Conservation (phyloP, 1,140 invertebrate species). For the Eufriesea mexicana region DNA sequence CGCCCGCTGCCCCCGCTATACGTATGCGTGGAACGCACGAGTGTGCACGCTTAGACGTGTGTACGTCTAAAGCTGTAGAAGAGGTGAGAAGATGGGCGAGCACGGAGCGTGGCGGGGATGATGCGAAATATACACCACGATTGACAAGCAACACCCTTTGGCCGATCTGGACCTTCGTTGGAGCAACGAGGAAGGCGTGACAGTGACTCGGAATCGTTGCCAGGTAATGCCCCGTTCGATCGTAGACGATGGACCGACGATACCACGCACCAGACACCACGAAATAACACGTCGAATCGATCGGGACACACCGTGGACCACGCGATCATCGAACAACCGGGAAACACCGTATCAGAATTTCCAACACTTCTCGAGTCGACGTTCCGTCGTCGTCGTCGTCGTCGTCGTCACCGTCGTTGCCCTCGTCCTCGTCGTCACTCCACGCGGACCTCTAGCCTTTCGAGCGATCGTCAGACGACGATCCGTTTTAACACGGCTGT, state of each 20-base stretch:
- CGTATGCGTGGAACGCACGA: conserved; percentile 28
- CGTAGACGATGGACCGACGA: conserved; percentile 11
- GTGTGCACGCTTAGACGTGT: conserved; percentile 23
- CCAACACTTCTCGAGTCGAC: not conserved
- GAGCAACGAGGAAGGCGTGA: conserved; percentile 60
- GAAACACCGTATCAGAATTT: not conserved
- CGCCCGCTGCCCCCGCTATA: conserved; percentile 32
- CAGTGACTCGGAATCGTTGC: conserved; percentile 33
- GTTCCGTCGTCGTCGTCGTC: not conserved
- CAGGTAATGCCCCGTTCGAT: conserved; percentile 32
- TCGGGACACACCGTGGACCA: conserved; percentile 31
- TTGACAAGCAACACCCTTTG: conserved; percentile 54
- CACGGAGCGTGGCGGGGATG: conserved; percentile 53
- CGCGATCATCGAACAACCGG: not conserved
- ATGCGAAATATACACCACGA: conserved; percentile 59
- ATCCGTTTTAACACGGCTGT: conserved; percentile 16
- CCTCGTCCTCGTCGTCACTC: conserved; percentile 7
- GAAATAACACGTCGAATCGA: conserved; percentile 51
- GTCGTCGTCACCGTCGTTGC: not conserved
- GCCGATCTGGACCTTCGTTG: conserved; percentile 29
- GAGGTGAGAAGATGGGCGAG: conserved; percentile 73
- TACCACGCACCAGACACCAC: conserved; percentile 57
- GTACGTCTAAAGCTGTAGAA: conserved; percentile 58
- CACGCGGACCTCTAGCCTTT: not conserved
- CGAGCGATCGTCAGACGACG: not conserved